Conservation (phyloP, 1,140 invertebrate genomes). For the Polypedilum pembai region DNA sequence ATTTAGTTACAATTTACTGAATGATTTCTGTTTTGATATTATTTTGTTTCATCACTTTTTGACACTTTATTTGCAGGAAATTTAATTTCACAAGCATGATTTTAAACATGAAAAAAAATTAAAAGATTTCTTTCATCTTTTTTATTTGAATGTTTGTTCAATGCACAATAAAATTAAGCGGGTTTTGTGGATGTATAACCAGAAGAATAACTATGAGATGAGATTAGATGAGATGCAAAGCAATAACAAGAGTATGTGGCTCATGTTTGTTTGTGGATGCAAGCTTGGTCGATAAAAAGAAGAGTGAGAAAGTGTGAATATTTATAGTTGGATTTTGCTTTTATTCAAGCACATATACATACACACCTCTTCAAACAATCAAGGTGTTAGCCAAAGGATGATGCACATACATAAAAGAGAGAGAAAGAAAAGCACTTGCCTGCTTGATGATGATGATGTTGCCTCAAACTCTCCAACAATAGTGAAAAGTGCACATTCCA, state of each 20-base stretch:
- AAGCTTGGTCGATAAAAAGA: not conserved
- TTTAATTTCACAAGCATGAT: no score
- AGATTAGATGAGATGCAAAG: not conserved
- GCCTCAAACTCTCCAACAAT: not conserved
- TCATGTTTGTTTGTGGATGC: constrained; percentile 6
- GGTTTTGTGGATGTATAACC: not conserved
- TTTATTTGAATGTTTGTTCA: not conserved
- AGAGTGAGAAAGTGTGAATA: not conserved
- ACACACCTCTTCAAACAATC: not conserved
- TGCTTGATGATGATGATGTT: constrained; percentile 18
- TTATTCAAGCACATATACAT: not conserved
- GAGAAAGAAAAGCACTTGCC: not conserved
- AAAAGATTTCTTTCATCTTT: not conserved
- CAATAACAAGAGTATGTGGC: constrained; percentile 23
- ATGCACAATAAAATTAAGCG: constrained; percentile 14
- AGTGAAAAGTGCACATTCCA: constrained; percentile 12
- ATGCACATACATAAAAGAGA: not conserved
- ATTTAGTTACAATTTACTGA: no score
- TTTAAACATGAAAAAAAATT: not conserved
- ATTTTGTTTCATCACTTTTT: no score
- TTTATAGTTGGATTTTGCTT: not conserved
- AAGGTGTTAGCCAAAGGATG: constrained; percentile 8
- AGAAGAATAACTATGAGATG: not conserved
- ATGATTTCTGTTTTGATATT: no score
- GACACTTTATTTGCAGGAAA: no score